phyloP scores from a whole-genome alignment of 2,888 invertebrate genomes.

The Eulithis prunata region DNA sequence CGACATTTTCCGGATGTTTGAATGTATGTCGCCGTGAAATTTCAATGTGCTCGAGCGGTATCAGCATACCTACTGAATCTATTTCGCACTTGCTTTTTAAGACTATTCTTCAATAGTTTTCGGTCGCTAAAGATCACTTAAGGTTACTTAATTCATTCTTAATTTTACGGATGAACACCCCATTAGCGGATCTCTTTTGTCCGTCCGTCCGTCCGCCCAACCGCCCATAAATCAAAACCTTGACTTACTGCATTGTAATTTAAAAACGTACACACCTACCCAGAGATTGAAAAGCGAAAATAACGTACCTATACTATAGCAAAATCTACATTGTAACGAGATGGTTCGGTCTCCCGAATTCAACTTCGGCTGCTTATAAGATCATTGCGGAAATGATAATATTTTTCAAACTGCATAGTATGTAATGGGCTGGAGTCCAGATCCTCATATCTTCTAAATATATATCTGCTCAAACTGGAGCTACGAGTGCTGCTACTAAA shows the following conservation, averaged over 20 bases:
- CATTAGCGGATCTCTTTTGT: conserved; percentile 44
- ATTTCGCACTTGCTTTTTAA: conserved; percentile 11
- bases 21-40: conserved; percentile 41
- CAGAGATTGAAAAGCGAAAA: conserved; percentile 37
- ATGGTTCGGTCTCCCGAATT: conserved; percentile 17
- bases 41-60: conserved; percentile 46
- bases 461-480: not conserved
- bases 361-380: not conserved
- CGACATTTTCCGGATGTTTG: conserved; percentile 41
- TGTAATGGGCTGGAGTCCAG: not conserved
- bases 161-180: conserved; percentile 41
- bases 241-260: conserved; percentile 44
- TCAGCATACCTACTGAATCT: conserved; percentile 37
- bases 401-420: not conserved
- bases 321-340: conserved; percentile 21
- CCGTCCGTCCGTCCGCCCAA: conserved; percentile 40
- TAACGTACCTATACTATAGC: conserved; percentile 16
- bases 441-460: not conserved
- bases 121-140: conserved; percentile 17
- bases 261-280: conserved; percentile 43
- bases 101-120: conserved; percentile 22
- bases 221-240: conserved; percentile 44
- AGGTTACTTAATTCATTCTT: conserved; percentile 34
- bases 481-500: not conserved
- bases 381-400: not conserved